Base-by-base conservation (phyloP, 1,140 invertebrate species). In the Lucilia cuprina region DNA sequence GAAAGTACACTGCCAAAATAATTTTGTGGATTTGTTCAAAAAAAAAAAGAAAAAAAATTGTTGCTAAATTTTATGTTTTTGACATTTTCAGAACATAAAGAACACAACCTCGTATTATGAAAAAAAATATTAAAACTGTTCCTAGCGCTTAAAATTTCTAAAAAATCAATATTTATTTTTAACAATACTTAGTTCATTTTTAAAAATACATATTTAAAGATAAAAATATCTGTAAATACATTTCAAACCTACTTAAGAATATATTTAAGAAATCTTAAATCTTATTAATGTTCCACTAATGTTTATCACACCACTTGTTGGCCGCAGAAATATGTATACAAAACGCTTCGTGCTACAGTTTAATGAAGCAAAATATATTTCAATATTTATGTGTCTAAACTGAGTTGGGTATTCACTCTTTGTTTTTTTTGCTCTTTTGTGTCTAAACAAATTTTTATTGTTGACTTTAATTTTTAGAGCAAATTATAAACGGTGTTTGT, bases 381-480 rank as follows among this genome's bases (percentile, higher is more conserved):
- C 2, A 60, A 60, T 60, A 17, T 60, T 17, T 60, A 60, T 60
- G 55, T n/a, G 55, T n/a, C 14, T 60, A 60, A 60, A 60, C 55
- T 60, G 55, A 7, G 55, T 60, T 17, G 55, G 41, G 10, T 5
- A 41, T 41, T 41, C 41, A 41, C 41, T 41, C 41, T 60, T 60
- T 60, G 14, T 60, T 60, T 60, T 60, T 60, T 60, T 10, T 41
- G 41, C 55, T 60, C n/a, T 60, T 60, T 41, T 78, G 17, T 78
- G 75, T 78, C 75, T 78, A 78, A 78, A 78, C 75, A 78, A 41
- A 78, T 78, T 78, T 35, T 78, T 78, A 78, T 78, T 78, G 75
- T 78, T 78, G 75, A 78, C 75, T 78, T 78, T 78, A 78, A 78
- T 78, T 78, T 78, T 41, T 78, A 41, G 75, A 78, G 75, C 34